These are phyloP conservation scores for Etheostoma nigrum DNA, from an alignment of 2,797 vertebrate species.

Conservation along the genomic window DNA sequence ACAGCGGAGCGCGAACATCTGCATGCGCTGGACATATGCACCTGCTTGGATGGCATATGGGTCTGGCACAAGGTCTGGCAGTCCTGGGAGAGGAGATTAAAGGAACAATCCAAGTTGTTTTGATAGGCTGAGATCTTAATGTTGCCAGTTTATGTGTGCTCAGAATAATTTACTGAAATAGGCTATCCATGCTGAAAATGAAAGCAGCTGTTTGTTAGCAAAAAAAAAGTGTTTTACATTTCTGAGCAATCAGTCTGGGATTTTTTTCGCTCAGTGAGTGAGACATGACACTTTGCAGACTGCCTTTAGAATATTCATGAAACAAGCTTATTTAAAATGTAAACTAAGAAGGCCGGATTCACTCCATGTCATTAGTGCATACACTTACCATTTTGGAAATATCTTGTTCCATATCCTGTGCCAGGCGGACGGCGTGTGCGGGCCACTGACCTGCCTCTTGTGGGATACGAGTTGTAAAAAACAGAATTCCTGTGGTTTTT, in stretches of 20 bases:
- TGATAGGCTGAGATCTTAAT: slow-evolving; percentile 11
- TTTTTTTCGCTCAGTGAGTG: neutral
- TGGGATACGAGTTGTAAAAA: slow-evolving; percentile 82
- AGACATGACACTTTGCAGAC: neutral
- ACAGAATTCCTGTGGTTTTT: slow-evolving; percentile 84
- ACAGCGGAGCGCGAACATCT: slow-evolving; percentile 90
- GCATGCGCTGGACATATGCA: slow-evolving; percentile 88
- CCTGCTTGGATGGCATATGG: slow-evolving; percentile 89
- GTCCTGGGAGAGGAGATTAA: slow-evolving; percentile 74
- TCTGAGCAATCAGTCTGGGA: slow-evolving; percentile 27
- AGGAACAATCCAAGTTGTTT: slow-evolving; percentile 14
- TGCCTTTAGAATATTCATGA: neutral
- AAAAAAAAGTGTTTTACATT: slow-evolving; percentile 51
- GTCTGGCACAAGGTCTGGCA: slow-evolving; percentile 89
- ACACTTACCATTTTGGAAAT: slow-evolving; percentile 86
- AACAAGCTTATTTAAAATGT: slow-evolving; percentile 6
- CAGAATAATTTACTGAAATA: slow-evolving; percentile 16
- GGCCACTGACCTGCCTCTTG: slow-evolving; percentile 54
- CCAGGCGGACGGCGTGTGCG: slow-evolving; percentile 74
- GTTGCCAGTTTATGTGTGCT: slow-evolving; percentile 11
- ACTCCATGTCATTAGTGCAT: neutral
- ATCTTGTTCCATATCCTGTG: slow-evolving; percentile 83
- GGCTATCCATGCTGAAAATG: slow-evolving; percentile 20
- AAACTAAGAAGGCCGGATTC: neutral
- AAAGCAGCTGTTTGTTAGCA: slow-evolving; percentile 50